A percentile compares a stretch with the other conserved stretches of the same genome.
Evolutionary conservation across 2,888 invertebrate species (phyloP).

Genomic region (Hypomecis punctinalis): DNA sequence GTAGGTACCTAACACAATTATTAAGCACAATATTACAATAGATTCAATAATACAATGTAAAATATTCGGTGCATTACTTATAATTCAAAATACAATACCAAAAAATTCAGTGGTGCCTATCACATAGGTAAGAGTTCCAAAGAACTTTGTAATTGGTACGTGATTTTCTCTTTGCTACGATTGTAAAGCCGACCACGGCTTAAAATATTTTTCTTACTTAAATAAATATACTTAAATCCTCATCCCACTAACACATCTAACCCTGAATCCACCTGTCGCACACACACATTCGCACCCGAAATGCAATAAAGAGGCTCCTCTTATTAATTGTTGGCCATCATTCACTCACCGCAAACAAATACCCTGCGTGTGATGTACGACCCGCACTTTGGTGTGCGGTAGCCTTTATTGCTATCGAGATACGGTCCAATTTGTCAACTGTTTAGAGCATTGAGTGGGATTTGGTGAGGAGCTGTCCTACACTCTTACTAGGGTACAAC

Average conservation of each 20-base stretch:
- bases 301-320: constrained; percentile 60
- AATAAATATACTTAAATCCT: constrained; percentile 16
- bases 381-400: constrained; percentile 57
- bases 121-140: too few species aligned
- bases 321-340: constrained; percentile 66
- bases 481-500: not conserved
- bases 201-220: not conserved
- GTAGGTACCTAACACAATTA: too few species aligned
- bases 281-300: constrained; percentile 40
- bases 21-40: too few species aligned
- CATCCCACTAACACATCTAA: constrained; percentile 28
- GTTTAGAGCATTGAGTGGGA: constrained; percentile 27
- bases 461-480: constrained; percentile 6
- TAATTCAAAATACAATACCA: too few species aligned
- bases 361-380: constrained; percentile 59
- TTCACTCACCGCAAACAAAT: constrained; percentile 69
- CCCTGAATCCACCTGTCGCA: constrained; percentile 36
- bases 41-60: too few species aligned
- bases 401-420: constrained; percentile 52
- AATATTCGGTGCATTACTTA: too few species aligned
- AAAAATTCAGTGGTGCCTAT: too few species aligned
- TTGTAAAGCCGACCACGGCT: too few species aligned
- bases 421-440: constrained; percentile 39
- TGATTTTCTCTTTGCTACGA: too few species aligned
- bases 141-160: too few species aligned